A percentile compares a stretch with the other conserved stretches of the same genome.
phyloP scores from a whole-genome alignment of 2,797 vertebrate genomes.

The Crypturellus tataupa region DNA sequence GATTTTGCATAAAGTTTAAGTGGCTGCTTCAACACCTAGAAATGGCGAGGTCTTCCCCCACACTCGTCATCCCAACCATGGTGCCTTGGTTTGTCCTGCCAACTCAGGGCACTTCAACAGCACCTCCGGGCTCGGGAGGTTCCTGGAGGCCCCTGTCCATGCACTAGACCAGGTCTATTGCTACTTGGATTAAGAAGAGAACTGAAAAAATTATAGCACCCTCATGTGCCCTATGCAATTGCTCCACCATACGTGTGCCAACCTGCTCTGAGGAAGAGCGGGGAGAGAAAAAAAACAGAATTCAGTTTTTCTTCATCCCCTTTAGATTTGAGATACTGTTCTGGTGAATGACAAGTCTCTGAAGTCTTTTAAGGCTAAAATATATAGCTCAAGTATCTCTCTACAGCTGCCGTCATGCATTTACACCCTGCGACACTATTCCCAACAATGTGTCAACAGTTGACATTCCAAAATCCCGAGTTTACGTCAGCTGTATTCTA shows the following conservation, averaged over 20 bases:
- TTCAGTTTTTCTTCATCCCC: not conserved
- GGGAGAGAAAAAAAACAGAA: not conserved
- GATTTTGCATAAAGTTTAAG: not conserved
- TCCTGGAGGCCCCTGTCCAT: not conserved
- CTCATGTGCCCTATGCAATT: not conserved
- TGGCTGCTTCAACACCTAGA: not conserved
- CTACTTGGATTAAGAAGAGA: not conserved
- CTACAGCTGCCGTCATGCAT: not conserved
- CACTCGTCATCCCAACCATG: not conserved
- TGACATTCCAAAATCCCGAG: not conserved
- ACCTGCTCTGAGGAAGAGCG: not conserved
- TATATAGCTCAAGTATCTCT: not conserved
- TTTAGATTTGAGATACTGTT: not conserved
- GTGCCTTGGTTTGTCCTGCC: fast-evolving
- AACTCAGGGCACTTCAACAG: not conserved
- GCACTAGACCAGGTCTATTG: not conserved
- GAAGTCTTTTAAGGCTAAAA: not conserved
- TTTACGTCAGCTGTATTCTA: not conserved
- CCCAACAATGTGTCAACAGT: not conserved
- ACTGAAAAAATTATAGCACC: not conserved
- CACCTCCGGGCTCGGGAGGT: not conserved
- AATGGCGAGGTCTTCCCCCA: fast-evolving
- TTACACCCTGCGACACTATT: not conserved
- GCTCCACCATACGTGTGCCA: fast-evolving
- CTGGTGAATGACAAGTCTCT: fast-evolving